A percentile compares a stretch with the other conserved stretches of the same genome.
phyloP scores from a whole-genome alignment of 2,797 vertebrate genomes.

The Notolepis coatsorum region DNA sequence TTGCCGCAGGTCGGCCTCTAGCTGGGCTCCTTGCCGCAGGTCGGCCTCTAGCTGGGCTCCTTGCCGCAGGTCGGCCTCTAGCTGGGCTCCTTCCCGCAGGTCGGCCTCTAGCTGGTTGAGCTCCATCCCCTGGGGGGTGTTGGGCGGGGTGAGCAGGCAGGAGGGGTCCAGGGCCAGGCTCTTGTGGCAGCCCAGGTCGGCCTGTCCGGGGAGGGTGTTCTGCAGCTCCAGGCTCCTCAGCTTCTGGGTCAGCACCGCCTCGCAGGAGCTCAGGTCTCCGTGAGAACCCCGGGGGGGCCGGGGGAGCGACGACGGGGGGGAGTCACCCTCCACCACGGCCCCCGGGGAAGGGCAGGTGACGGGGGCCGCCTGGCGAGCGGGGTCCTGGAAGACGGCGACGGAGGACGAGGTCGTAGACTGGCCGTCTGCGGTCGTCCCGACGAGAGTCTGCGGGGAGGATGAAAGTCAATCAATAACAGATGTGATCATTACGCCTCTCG shows the following conservation, averaged over 20 bases:
- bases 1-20: conserved; percentile 72
- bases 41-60: conserved; percentile 72
- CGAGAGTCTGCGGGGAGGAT: conserved; percentile 29
- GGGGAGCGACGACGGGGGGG: conserved; percentile 18
- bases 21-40: conserved; percentile 69
- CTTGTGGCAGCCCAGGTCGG: conserved; percentile 71
- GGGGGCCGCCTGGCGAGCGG: conserved; percentile 7
- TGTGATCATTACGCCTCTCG: conserved; percentile 1
- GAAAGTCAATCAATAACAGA: conserved; percentile 46
- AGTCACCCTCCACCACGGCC: not conserved
- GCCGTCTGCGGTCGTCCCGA: conserved; percentile 13
- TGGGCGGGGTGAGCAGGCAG: conserved; percentile 85
- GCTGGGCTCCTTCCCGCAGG: conserved; percentile 60
- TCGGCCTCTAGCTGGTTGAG: conserved; percentile 72
- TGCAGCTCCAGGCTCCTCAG: conserved; percentile 82
- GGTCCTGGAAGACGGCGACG: conserved; percentile 26
- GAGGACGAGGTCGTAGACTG: conserved; percentile 37
- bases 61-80: conserved; percentile 64
- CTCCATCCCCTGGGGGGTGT: conserved; percentile 83
- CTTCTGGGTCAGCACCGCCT: conserved; percentile 81
- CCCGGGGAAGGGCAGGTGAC: conserved; percentile 8
- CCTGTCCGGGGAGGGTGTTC: conserved; percentile 69
- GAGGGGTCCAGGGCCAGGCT: conserved; percentile 84
- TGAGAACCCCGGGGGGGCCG: conserved; percentile 47
- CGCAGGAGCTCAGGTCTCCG: conserved; percentile 73